Conservation (phyloP, 2,113 vertebrate genomes). For the Typhlomys cinereus region DNA sequence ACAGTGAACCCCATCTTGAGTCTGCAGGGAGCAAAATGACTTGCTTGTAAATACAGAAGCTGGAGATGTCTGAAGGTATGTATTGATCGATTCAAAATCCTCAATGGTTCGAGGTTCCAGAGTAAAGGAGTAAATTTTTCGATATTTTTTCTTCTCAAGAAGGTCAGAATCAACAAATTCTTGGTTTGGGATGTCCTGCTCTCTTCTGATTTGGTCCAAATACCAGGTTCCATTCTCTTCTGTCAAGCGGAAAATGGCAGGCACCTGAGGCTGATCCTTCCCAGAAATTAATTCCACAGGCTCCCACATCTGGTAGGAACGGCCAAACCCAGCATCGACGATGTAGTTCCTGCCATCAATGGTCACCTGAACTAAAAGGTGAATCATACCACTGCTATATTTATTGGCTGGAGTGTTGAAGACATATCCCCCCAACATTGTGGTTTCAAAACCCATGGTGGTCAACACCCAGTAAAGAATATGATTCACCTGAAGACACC, state of each 20-base stretch:
- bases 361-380: slow-evolving; percentile 85
- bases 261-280: slow-evolving; percentile 86
- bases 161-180: slow-evolving; percentile 84
- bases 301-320: slow-evolving; percentile 87
- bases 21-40: slow-evolving; percentile 92
- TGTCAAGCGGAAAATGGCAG: slow-evolving; percentile 85
- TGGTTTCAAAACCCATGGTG: slow-evolving; percentile 86
- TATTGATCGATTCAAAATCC: slow-evolving; percentile 82
- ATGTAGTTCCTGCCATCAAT: slow-evolving; percentile 86
- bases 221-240: slow-evolving; percentile 86
- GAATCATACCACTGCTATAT: slow-evolving; percentile 79
- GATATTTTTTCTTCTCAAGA: slow-evolving; percentile 80
- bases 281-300: slow-evolving; percentile 89
- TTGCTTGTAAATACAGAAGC: slow-evolving; percentile 87
- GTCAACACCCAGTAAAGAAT: slow-evolving; percentile 91
- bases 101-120: slow-evolving; percentile 82
- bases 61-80: slow-evolving; percentile 85
- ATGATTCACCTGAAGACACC: slow-evolving; percentile 92
- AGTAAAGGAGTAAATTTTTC: slow-evolving; percentile 87
- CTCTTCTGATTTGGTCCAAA: slow-evolving; percentile 88
- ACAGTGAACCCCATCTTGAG: slow-evolving; percentile 84
- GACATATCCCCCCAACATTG: slow-evolving; percentile 82
- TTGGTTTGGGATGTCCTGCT: slow-evolving; percentile 83
- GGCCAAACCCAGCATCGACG: slow-evolving; percentile 89
- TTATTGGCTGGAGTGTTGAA: background rate